Evolutionary conservation across 2,797 vertebrate genomes (phyloP).

Genomic region (Hoplostethus atlanticus): DNA sequence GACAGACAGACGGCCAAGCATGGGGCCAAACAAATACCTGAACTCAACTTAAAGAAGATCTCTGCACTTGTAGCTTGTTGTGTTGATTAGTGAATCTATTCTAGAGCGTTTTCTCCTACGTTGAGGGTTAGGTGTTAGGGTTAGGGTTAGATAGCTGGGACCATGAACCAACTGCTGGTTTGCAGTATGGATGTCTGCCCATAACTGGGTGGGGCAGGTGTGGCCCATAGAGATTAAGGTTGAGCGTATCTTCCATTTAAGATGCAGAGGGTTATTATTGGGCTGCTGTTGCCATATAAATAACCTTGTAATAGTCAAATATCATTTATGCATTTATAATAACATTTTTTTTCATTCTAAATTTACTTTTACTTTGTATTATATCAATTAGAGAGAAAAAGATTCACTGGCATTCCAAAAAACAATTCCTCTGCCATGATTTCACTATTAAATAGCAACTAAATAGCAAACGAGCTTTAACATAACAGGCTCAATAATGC

Average conservation of each 20-base stretch:
- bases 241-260: conserved; percentile 12
- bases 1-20: not conserved
- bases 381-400: not conserved
- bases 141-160: conserved; percentile 1
- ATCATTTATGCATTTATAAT: too few relatives aligned
- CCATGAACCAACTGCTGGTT: conserved; percentile 1
- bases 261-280: not conserved
- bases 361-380: not conserved
- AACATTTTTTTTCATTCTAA: not conserved
- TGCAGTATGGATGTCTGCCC: conserved; percentile 1
- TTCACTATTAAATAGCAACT: not conserved
- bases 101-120: too few relatives aligned
- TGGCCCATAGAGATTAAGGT: conserved; percentile 63
- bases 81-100: too few relatives aligned
- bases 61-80: not conserved
- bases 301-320: not conserved
- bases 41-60: not conserved
- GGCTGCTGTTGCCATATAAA: not conserved
- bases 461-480: not conserved
- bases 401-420: too few relatives aligned
- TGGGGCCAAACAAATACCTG: not conserved
- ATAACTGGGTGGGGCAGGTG: conserved; percentile 63
- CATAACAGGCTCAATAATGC: not conserved
- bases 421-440: too few relatives aligned
- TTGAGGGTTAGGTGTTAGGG: too few relatives aligned